These are phyloP conservation scores for Nomia melanderi DNA, from an alignment of 1,140 invertebrate species.

Conservation along the genomic window DNA sequence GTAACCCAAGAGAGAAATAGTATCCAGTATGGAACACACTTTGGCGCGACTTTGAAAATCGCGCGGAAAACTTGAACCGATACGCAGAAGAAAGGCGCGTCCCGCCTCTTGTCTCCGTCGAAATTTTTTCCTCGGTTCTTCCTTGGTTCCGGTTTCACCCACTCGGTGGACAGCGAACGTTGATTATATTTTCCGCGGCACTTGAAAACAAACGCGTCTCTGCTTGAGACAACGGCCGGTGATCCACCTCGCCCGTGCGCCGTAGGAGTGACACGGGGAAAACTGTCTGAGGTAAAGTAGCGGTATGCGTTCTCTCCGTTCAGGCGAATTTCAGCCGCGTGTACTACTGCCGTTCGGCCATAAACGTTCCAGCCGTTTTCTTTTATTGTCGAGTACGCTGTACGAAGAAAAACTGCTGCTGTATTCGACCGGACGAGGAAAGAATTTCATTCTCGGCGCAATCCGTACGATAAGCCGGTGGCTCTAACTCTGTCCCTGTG, in stretches of 20 bases:
- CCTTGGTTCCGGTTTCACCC: background rate
- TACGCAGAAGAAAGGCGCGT: constrained; percentile 25
- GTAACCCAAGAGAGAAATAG: constrained; percentile 48
- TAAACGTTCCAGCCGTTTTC: constrained; percentile 46
- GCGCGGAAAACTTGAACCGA: constrained; percentile 30
- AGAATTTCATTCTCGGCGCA: constrained; percentile 66
- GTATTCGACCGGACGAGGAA: constrained; percentile 36
- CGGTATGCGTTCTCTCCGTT: no score
- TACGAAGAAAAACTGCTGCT: constrained; percentile 30
- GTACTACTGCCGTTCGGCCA: constrained; percentile 40
- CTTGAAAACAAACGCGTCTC: constrained; percentile 2
- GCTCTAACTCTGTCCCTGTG: constrained; percentile 37
- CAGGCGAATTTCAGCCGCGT: constrained; percentile 34
- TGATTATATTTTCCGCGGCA: constrained; percentile 3
- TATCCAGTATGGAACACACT: constrained; percentile 53
- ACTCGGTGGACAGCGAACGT: background rate
- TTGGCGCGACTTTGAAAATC: constrained; percentile 44
- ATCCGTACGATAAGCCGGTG: constrained; percentile 54
- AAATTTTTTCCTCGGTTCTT: background rate
- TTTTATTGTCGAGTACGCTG: constrained; percentile 22
- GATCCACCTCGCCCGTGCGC: background rate
- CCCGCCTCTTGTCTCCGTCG: constrained; percentile 20
- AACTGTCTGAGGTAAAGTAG: background rate
- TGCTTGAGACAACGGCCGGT: background rate
- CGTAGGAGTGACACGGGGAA: constrained; percentile 1